These are phyloP conservation scores for Motacilla tschutschensis DNA, from an alignment of 2,113 vertebrate species.

Conservation along the genomic window DNA sequence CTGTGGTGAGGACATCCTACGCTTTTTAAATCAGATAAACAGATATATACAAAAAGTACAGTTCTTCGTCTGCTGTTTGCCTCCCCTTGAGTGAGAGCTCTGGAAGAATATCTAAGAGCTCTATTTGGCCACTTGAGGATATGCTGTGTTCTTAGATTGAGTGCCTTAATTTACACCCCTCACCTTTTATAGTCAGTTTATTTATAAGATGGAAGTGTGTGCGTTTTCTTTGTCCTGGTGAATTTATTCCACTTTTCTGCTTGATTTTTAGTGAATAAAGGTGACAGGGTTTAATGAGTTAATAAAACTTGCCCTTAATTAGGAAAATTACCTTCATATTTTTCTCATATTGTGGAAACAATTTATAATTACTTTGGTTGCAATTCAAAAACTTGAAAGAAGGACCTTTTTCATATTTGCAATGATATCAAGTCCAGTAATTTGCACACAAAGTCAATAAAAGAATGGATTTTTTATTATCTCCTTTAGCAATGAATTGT, in stretches of 20 bases:
- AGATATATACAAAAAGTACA: neutral
- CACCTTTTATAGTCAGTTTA: slow-evolving; percentile 1
- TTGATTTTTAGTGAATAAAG: slow-evolving; percentile 37
- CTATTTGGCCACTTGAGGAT: neutral
- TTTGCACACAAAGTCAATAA: neutral
- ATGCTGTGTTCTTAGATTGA: neutral
- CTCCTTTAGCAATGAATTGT: neutral
- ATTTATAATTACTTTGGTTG: slow-evolving; percentile 8
- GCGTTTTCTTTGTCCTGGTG: slow-evolving; percentile 14
- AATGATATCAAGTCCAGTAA: neutral
- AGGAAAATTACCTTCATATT: slow-evolving; percentile 47
- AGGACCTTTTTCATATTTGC: neutral
- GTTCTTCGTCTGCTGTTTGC: neutral
- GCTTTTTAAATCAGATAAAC: neutral
- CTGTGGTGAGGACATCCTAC: neutral
- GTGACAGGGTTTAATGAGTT: slow-evolving; percentile 47
- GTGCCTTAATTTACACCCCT: slow-evolving; percentile 11
- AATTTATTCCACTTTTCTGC: slow-evolving; percentile 35
- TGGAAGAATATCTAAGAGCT: neutral
- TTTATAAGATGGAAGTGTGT: neutral
- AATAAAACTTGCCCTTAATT: slow-evolving; percentile 51
- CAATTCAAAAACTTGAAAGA: slow-evolving; percentile 9
- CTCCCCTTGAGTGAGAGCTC: neutral
- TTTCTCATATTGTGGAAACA: slow-evolving; percentile 49
- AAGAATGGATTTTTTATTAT: neutral